phyloP scores from a whole-genome alignment of 1,140 invertebrate species.

The Dysdera silvatica region DNA sequence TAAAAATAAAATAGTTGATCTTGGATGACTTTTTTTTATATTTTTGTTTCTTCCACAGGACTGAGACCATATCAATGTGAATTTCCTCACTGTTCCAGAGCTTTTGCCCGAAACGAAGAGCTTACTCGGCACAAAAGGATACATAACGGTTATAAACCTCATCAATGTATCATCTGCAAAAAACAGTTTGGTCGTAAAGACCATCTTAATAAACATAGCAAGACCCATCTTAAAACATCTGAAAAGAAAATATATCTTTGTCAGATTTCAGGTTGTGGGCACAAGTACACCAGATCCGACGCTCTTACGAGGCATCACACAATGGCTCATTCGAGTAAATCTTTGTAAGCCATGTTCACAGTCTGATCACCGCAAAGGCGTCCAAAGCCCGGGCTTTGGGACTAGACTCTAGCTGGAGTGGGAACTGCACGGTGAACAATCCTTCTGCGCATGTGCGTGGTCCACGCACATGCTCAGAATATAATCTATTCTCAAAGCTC shows the following conservation, averaged over 20 bases:
- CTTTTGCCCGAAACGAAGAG: constrained; percentile 88
- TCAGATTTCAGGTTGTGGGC: constrained; percentile 30
- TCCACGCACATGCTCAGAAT: too few species aligned
- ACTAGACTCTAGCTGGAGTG: too few species aligned
- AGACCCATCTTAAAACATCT: constrained; percentile 52
- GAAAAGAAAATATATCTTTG: constrained; percentile 37
- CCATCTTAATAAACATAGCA: constrained; percentile 46
- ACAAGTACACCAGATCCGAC: constrained; percentile 37
- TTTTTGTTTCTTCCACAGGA: too few species aligned
- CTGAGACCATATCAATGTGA: constrained; percentile 81
- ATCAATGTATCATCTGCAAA: constrained; percentile 65
- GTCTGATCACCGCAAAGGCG: too few species aligned
- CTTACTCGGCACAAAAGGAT: constrained; percentile 83
- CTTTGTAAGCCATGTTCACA: too few species aligned
- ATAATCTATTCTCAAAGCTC: too few species aligned
- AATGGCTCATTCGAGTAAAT: constrained; percentile 33
- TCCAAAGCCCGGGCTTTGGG: too few species aligned
- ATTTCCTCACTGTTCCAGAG: constrained; percentile 70
- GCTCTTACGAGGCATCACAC: constrained; percentile 36
- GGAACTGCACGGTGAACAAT: too few species aligned
- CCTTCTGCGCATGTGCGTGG: too few species aligned
- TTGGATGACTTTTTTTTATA: too few species aligned
- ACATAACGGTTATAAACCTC: constrained; percentile 53
- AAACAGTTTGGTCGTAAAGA: constrained; percentile 85
- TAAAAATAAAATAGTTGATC: too few species aligned